A percentile compares a stretch with the other conserved stretches of the same genome.
Conservation (phyloP, 2,113 vertebrate species). For the Macrotis lagotis region DNA sequence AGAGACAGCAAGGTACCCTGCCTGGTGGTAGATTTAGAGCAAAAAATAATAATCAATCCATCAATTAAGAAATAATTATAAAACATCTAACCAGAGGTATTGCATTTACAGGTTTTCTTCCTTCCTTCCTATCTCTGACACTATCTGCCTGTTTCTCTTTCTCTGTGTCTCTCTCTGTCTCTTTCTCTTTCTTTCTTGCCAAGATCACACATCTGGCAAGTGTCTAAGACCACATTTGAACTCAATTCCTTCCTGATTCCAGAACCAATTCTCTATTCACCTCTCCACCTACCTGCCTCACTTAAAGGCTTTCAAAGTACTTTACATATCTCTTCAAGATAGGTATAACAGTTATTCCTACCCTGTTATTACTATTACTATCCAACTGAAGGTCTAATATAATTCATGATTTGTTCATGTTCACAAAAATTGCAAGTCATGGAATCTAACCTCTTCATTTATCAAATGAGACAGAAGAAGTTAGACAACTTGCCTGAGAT, state of each 20-base stretch:
- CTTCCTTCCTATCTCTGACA: too few relatives aligned
- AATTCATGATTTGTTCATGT: background rate
- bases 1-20: background rate
- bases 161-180: too few relatives aligned
- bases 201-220: background rate
- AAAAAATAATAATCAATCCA: background rate
- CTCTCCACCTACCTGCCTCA: too few relatives aligned
- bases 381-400: background rate
- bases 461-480: background rate
- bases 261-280: background rate
- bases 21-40: background rate
- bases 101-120: too few relatives aligned
- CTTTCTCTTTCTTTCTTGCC: too few relatives aligned
- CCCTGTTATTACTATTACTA: background rate
- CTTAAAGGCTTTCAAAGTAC: background rate
- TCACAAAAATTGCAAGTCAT: background rate
- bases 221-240: background rate
- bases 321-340: background rate
- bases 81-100: background rate
- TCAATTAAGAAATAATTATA: background rate
- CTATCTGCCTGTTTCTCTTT: too few relatives aligned
- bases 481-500: background rate
- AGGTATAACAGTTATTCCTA: background rate
- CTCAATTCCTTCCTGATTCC: background rate
- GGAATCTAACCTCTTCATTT: background rate